These are phyloP conservation scores for Stegophylla sp. DNA, from an alignment of 2,888 invertebrate genomes.

Conservation along the genomic window DNA sequence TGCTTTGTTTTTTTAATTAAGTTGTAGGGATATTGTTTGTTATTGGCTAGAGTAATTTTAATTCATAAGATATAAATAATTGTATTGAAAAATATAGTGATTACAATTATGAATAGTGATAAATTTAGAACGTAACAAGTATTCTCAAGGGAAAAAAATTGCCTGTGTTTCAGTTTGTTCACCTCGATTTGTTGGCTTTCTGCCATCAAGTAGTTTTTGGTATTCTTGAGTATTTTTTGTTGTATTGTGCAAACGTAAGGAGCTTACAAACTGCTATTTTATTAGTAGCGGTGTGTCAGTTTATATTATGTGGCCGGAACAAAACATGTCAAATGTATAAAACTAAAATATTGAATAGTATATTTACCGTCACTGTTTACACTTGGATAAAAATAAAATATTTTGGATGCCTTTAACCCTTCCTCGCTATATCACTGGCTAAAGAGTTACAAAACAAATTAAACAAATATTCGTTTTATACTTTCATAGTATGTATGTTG, in stretches of 20 bases:
- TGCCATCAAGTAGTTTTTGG: conserved; percentile 34
- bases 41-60: background rate
- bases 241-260: background rate
- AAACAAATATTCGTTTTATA: no score
- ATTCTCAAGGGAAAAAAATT: conserved; percentile 6
- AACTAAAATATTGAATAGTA: no score
- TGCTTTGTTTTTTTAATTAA: background rate
- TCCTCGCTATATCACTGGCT: no score
- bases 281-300: background rate
- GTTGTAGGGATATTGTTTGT: background rate
- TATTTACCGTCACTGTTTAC: no score
- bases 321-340: no score
- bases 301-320: background rate
- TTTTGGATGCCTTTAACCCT: no score
- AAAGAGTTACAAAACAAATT: no score
- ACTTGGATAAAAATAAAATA: no score
- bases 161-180: conserved; percentile 35
- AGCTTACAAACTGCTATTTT: conserved; percentile 3
- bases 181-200: conserved; percentile 30
- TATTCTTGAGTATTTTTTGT: conserved; percentile 13
- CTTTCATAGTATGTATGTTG: no score
- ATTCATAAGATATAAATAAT: background rate
- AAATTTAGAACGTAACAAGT: background rate
- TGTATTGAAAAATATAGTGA: background rate
- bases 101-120: background rate